Base-by-base conservation (phyloP, 2,888 invertebrate genomes). In the Agriopis leucophaearia region DNA sequence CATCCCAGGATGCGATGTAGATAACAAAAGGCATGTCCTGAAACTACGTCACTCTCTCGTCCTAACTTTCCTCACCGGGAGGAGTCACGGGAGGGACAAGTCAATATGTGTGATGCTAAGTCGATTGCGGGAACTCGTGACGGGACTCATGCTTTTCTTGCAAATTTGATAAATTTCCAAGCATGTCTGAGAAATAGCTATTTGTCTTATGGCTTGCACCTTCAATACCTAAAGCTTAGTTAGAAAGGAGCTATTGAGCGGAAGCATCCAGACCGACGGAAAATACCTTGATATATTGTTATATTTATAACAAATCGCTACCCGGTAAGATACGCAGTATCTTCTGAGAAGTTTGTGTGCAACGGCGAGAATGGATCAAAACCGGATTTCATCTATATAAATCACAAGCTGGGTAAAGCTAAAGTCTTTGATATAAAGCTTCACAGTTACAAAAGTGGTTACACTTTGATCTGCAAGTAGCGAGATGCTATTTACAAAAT, bases 231-330 rank as follows among this genome's bases (percentile, higher is more conserved):
- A 48, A 75, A 79, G 84, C 82, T 79, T 76, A 81, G 77, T 79
- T 79, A 79, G 77, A 80, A 84, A 81, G 80, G 78, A 83, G 78
- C 79, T 81, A 79, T 78, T 79, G 77, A 70, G 75, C 73, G 81
- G 80, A 83, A 83, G 75, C 78, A 74, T 54, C 75, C 77, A 71
- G 78, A 71, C 72, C 71, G 73, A 76, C 59, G 69, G 77, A 79
- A 78, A 82, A 81, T 81, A 81, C 79, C 76, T 79, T 76, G 77
- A 77, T 77, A 80, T 79, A 81, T 77, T 63, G 67, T 55, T 59
- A 55, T 56, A 50, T 44, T 55, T 48, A 35, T 40, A 59, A 54
- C 15, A 48, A 54, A 52, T 47, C 45, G 51, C 12, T 4, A 40
- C 16, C 18, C 5, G 47, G n/a, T 59, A 54, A 59, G 27, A 27